Percentiles rank a stretch among this genome's conserved stretches.
phyloP scores from a whole-genome alignment of 2,113 vertebrate genomes.

The Peromyscus californicus region DNA sequence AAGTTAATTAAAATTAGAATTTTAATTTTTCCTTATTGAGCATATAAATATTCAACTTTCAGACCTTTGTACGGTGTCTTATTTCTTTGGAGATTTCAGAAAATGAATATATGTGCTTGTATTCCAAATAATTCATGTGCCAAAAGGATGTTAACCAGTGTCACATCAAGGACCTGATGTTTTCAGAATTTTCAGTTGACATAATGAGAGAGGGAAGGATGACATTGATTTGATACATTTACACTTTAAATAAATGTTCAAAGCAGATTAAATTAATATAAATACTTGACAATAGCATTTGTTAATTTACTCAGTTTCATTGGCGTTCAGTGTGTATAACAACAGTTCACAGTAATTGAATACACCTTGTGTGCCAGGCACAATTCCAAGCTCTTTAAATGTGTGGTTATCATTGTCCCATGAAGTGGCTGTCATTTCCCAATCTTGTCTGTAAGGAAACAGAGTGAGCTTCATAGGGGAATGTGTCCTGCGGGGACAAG shows the following conservation, averaged over 20 bases:
- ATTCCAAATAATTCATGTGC: conserved; percentile 58
- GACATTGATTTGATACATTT: conserved; percentile 62
- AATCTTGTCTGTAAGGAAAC: conserved; percentile 13
- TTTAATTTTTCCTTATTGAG: conserved; percentile 49
- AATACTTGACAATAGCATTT: conserved; percentile 60
- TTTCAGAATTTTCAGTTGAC: conserved; percentile 66
- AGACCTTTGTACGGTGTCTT: conserved; percentile 30
- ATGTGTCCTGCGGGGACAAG: not conserved
- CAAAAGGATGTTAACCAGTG: conserved; percentile 56
- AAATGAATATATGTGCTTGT: conserved; percentile 57
- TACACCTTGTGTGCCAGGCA: not conserved
- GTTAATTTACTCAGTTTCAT: conserved; percentile 63
- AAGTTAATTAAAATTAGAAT: conserved; percentile 49
- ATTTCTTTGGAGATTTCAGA: conserved; percentile 51
- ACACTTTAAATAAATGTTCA: conserved; percentile 73
- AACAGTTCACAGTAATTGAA: conserved; percentile 39
- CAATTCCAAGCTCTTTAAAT: conserved; percentile 9
- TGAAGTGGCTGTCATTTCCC: not conserved
- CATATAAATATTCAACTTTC: conserved; percentile 34
- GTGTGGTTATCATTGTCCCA: not conserved
- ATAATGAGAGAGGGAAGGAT: conserved; percentile 45
- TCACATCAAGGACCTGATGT: conserved; percentile 56
- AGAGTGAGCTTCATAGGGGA: not conserved
- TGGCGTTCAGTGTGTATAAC: conserved; percentile 42
- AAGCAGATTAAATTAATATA: conserved; percentile 64